A percentile compares a stretch with the other conserved stretches of the same genome.
Evolutionary conservation across 2,888 invertebrate genomes (phyloP).

Genomic region (Leucophora obtusa): DNA sequence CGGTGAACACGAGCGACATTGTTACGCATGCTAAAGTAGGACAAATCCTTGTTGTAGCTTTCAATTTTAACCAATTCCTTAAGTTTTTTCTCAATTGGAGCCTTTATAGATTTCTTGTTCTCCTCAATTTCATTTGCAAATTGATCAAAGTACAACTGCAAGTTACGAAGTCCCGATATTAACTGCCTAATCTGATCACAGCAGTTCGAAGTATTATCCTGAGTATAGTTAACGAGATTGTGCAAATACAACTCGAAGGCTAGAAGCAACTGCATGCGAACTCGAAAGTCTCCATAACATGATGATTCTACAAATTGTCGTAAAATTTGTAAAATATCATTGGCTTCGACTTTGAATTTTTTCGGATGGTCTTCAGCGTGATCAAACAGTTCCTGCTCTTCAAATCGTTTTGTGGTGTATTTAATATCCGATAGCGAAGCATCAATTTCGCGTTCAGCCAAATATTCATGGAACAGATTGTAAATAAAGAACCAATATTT

Average conservation of each 20-base stretch:
- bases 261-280: constrained; percentile 87
- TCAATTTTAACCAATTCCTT: constrained; percentile 96
- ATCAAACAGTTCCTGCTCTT: constrained; percentile 69
- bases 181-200: constrained; percentile 74
- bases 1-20: constrained; percentile 93
- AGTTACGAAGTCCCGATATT: constrained; percentile 87
- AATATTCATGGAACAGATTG: constrained; percentile 83
- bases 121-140: constrained; percentile 84
- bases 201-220: neutral
- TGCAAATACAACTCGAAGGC: constrained; percentile 90
- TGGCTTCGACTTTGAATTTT: constrained; percentile 69
- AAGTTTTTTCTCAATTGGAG: constrained; percentile 94
- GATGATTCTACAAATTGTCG: constrained; percentile 91
- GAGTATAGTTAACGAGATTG: constrained; percentile 76
- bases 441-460: constrained; percentile 74
- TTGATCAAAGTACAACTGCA: constrained; percentile 90
- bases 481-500: constrained; percentile 96
- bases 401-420: constrained; percentile 72
- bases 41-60: constrained; percentile 95
- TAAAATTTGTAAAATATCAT: constrained; percentile 81
- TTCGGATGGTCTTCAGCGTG: constrained; percentile 65
- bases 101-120: constrained; percentile 84
- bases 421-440: constrained; percentile 70
- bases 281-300: constrained; percentile 89
- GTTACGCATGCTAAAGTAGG: constrained; percentile 94